A percentile compares a stretch with the other conserved stretches of the same genome.
phyloP scores from a whole-genome alignment of 2,888 invertebrate genomes.

The Caenorhabditis parvicauda region DNA sequence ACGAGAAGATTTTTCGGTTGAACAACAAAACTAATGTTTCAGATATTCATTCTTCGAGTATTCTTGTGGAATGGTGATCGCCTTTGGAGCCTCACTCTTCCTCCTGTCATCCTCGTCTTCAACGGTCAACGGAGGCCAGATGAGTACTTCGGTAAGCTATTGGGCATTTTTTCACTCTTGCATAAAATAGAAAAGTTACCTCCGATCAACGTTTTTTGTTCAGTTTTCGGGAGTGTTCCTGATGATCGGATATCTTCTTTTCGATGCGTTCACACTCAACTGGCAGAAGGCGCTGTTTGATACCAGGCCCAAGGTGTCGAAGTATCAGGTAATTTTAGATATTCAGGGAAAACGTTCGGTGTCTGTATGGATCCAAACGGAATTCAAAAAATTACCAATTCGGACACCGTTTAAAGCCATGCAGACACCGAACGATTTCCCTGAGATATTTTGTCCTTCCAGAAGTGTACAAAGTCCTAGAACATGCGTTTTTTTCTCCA shows the following conservation, averaged over 20 bases:
- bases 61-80: conserved; percentile 82
- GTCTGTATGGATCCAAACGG: no score
- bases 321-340: conserved; percentile 42
- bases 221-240: conserved; percentile 75
- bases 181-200: no score
- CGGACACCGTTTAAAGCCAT: no score
- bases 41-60: conserved; percentile 76
- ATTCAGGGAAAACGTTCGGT: no score
- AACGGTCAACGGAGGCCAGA: background rate
- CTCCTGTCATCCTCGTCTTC: conserved; percentile 70
- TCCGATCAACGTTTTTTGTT: conserved; percentile 1
- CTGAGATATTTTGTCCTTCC: no score
- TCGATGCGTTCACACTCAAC: conserved; percentile 96
- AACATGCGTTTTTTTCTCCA: no score
- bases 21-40: background rate
- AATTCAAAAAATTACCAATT: no score
- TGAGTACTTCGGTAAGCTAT: conserved; percentile 18
- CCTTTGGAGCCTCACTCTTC: conserved; percentile 88
- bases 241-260: conserved; percentile 83
- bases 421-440: no score
- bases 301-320: conserved; percentile 48
- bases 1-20: background rate
- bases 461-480: background rate
- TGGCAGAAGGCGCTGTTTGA: conserved; percentile 90
- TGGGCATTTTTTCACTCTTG: background rate